These are phyloP conservation scores for Scophthalmus maximus DNA, from an alignment of 2,113 vertebrate genomes.

Conservation along the genomic window DNA sequence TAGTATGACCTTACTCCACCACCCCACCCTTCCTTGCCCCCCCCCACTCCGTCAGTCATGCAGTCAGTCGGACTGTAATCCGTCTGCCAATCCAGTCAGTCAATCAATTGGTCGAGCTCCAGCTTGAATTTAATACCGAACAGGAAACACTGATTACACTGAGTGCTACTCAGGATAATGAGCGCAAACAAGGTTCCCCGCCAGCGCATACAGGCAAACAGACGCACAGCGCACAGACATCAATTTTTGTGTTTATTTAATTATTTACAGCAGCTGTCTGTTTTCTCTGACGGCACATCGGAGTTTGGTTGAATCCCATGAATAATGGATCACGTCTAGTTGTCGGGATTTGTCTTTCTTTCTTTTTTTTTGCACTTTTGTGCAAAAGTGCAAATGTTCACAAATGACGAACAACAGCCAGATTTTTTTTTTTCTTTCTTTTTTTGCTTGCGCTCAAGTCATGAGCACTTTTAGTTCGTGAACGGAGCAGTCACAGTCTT, in stretches of 20 bases:
- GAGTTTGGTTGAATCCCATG: constrained; percentile 33
- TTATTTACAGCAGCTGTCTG: constrained; percentile 51
- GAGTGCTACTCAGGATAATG: constrained; percentile 78
- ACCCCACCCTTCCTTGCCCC: no score
- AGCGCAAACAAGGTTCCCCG: constrained; percentile 53
- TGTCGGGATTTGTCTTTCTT: constrained; percentile 42
- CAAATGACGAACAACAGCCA: constrained; percentile 4
- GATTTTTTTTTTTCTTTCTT: not conserved
- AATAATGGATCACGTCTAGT: constrained; percentile 55
- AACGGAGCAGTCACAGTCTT: not conserved
- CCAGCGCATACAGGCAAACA: constrained; percentile 24
- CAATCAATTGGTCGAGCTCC: constrained; percentile 66
- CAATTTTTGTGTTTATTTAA: constrained; percentile 36
- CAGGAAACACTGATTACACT: constrained; percentile 66
- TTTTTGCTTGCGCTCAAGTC: no score
- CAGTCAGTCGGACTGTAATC: constrained; percentile 60
- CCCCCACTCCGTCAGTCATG: constrained; percentile 45
- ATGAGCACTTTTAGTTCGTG: not conserved
- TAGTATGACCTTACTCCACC: constrained; percentile 23
- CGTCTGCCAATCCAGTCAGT: constrained; percentile 68
- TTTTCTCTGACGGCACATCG: constrained; percentile 55
- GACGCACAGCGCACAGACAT: constrained; percentile 17
- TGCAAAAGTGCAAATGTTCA: not conserved
- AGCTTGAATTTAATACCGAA: constrained; percentile 68
- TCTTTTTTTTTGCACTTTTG: constrained; percentile 14